These are phyloP conservation scores for Gari tellinella DNA, from an alignment of 2,888 invertebrate species.

Conservation along the genomic window DNA sequence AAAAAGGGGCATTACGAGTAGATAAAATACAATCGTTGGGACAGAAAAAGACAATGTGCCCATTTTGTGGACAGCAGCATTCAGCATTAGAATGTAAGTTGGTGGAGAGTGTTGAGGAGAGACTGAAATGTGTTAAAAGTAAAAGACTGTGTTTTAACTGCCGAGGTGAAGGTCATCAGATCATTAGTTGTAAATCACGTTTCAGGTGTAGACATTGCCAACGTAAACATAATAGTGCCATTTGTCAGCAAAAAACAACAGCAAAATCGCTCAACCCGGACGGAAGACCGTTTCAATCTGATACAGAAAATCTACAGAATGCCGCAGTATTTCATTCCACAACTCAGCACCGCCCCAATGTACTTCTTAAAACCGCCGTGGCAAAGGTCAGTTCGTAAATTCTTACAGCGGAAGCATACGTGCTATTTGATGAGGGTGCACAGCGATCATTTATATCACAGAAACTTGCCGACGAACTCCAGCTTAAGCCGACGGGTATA, in stretches of 20 bases:
- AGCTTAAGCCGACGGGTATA: slow-evolving; percentile 9
- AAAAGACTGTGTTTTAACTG: not conserved
- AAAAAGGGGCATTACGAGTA: not conserved
- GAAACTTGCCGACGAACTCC: slow-evolving; percentile 30
- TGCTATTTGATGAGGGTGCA: slow-evolving; percentile 34
- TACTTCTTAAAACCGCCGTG: slow-evolving; percentile 24
- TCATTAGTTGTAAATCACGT: no score
- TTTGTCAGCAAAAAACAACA: not conserved
- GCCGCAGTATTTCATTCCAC: slow-evolving; percentile 20
- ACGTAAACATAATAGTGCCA: no score
- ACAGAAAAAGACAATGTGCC: not conserved
- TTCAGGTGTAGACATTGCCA: no score
- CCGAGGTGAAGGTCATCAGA: not conserved
- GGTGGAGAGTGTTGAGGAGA: no score
- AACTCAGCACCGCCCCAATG: no score
- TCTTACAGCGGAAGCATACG: slow-evolving; percentile 5
- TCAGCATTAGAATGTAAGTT: no score
- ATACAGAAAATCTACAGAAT: not conserved
- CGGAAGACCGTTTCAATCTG: no score
- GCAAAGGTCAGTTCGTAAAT: slow-evolving; percentile 9
- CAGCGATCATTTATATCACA: slow-evolving; percentile 39
- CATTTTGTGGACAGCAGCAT: no score
- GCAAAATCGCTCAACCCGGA: no score
- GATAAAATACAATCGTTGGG: no score
- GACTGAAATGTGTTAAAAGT: not conserved